A percentile compares a stretch with the other conserved stretches of the same genome.
phyloP scores from a whole-genome alignment of 2,888 invertebrate genomes.

The Uloborus plumipes region DNA sequence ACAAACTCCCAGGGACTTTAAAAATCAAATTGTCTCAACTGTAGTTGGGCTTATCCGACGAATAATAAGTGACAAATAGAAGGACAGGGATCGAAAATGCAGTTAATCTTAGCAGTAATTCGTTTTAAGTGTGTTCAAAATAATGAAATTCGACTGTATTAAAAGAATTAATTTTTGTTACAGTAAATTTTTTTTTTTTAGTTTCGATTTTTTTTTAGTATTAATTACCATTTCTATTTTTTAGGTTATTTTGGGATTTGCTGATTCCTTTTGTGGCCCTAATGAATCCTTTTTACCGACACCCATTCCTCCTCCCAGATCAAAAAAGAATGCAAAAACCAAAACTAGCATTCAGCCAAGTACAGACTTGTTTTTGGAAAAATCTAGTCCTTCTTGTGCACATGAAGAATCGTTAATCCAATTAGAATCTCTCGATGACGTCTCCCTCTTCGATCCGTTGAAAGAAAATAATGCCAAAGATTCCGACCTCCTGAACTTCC shows the following conservation, averaged over 20 bases:
- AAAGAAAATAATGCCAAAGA: slow-evolving; percentile 37
- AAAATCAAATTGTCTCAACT: no score
- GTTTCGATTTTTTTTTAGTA: background rate
- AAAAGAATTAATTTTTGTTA: background rate
- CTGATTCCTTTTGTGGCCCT: slow-evolving; percentile 47
- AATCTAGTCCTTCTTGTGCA: background rate
- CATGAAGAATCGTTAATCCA: slow-evolving; percentile 41
- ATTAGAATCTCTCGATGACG: slow-evolving; percentile 43
- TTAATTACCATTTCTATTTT: background rate
- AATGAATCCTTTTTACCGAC: slow-evolving; percentile 23
- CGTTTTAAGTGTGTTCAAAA: no score
- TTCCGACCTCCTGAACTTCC: slow-evolving; percentile 28
- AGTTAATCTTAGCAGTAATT: no score
- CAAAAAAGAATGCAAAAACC: slow-evolving; percentile 23
- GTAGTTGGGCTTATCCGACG: no score
- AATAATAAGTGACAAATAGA: no score
- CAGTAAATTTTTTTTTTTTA: background rate
- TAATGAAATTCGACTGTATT: no score
- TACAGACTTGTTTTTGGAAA: background rate
- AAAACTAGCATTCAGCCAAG: background rate
- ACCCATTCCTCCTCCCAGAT: slow-evolving; percentile 63
- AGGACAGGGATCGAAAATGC: no score
- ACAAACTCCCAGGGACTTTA: no score
- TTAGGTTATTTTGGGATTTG: slow-evolving; percentile 33
- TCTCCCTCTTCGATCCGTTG: slow-evolving; percentile 48